Conservation (phyloP, 1,140 invertebrate species). For the Heliconius eleuchia region DNA sequence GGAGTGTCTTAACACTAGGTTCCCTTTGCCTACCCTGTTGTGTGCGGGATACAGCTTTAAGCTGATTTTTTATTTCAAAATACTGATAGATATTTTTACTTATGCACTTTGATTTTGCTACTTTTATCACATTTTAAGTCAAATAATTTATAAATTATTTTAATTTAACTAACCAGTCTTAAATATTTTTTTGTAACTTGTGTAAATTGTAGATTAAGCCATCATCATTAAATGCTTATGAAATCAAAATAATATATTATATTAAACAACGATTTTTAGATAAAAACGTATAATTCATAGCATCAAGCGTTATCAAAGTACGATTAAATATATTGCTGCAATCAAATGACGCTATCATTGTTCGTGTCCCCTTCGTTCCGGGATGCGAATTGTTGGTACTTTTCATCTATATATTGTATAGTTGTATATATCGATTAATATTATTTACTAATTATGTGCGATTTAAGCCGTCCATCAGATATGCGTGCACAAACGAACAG, state of each 20-base stretch:
- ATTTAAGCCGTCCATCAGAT: no score
- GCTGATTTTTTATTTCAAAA: no score
- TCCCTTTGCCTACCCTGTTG: no score
- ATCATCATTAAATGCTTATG: neutral
- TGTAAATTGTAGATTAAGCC: neutral
- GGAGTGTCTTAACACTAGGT: no score
- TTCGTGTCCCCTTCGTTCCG: constrained; percentile 16
- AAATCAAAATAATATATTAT: neutral
- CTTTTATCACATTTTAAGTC: no score
- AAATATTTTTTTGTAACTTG: neutral
- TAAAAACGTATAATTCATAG: neutral
- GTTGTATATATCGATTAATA: neutral
- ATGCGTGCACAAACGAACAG: no score
- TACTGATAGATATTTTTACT: no score
- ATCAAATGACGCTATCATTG: constrained; percentile 5
- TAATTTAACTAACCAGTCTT: no score
- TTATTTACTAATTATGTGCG: neutral
- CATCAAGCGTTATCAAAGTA: neutral
- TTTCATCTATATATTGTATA: neutral
- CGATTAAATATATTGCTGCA: constrained; percentile 6
- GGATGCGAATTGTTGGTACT: constrained; percentile 17
- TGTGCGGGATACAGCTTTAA: no score
- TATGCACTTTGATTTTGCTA: no score
- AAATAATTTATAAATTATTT: no score
- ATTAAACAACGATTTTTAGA: neutral